Base-by-base conservation (phyloP, 2,113 vertebrate species). In the Verasper variegatus region DNA sequence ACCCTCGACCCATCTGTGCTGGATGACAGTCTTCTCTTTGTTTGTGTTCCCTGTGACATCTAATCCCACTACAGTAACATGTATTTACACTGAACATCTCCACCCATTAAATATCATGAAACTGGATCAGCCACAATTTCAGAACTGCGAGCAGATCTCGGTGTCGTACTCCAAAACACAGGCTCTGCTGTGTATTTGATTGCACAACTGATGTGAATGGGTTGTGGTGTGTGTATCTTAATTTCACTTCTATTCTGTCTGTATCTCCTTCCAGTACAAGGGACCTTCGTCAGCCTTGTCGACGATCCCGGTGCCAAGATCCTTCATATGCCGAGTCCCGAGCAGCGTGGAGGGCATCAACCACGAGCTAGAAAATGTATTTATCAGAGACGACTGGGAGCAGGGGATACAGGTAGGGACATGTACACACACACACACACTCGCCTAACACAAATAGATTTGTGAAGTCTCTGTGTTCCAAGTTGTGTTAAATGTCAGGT, bases 291-390 rank as follows among this genome's bases (percentile, higher is more conserved):
- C 96, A 81, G 94, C 95, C 61, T 81, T 94, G 80, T 94, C 96
- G 76, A 93, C 92, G 70, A 92, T 94, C 85, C 94, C 95, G 31
- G 91, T 96, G 93, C 95, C 97, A 90, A 97, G 96, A 91, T 95
- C 96, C 59, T 74, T 95, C 66, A 93, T 95, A 87, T 96, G 95
- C 86, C 94, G 96, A 88, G 95, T 97, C 81, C 95, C 96, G 61
- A 98, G 96, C 94, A 97, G 94, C 64, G 96, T 96, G 75, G 97
- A 98, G 92, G 96, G 96, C 86, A 97, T 99, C 93, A 99, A 96
- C 88, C 97, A 96, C 0, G 97, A 99, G 91, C 91, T 99, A 79
- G 97, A 99, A 86, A 98, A 95, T 86, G 97, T 98, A 49, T 99
- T 99, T 87, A 96, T 99, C 93, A 96, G 95, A 87, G 95, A 98